Evolutionary conservation across 1,140 invertebrate genomes (phyloP).

Genomic region (Caenorhabditis inopinata): DNA sequence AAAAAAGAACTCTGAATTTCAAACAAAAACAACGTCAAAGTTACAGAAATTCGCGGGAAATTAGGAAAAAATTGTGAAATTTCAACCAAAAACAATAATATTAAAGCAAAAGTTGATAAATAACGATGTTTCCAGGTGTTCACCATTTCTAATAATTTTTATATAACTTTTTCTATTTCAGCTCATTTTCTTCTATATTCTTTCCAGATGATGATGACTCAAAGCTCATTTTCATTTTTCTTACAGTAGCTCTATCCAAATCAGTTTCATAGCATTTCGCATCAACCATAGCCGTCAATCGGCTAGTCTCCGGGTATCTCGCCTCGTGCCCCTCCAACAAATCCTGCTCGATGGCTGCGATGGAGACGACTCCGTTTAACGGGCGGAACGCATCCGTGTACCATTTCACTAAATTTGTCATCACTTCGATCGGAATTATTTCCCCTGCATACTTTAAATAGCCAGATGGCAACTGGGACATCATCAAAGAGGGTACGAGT

Average conservation of each 20-base stretch:
- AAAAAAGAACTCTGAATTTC: background rate
- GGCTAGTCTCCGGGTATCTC: background rate
- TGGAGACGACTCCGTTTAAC: background rate
- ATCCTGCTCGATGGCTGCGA: background rate
- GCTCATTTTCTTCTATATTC: too few relatives aligned
- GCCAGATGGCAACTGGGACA: conserved; percentile 3
- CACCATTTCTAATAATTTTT: too few relatives aligned
- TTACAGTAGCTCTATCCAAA: conserved; percentile 38
- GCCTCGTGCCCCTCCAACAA: conserved; percentile 16
- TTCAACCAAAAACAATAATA: too few relatives aligned
- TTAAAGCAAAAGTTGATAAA: too few relatives aligned
- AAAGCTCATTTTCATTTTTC: too few relatives aligned
- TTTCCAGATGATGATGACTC: too few relatives aligned
- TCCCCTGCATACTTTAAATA: background rate
- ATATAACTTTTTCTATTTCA: too few relatives aligned
- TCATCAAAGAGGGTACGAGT: conserved; percentile 16
- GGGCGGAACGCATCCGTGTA: conserved; percentile 15
- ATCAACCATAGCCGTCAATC: conserved; percentile 22
- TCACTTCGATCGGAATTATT: background rate
- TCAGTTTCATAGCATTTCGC: conserved; percentile 43
- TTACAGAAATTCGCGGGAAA: too few relatives aligned
- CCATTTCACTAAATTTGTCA: conserved; percentile 14
- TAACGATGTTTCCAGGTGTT: too few relatives aligned
- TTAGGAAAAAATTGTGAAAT: too few relatives aligned
- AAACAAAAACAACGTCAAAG: too few relatives aligned